Evolutionary conservation across 2,113 vertebrate species (phyloP).

Genomic region (Gnathonemus echidnorhynchus): DNA sequence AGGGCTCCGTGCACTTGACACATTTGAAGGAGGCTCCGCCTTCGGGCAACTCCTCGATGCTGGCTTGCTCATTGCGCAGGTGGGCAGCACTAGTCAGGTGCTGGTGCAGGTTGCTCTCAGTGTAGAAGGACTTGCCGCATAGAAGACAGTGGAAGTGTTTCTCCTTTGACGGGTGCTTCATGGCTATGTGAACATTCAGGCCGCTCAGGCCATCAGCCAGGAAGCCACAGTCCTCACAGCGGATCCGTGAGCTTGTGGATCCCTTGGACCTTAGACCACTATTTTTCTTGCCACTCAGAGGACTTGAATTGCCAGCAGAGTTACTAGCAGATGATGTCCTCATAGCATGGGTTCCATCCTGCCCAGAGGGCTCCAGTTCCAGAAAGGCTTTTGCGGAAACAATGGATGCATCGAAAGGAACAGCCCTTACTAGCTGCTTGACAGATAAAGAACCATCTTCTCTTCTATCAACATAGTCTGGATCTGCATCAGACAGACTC

Average conservation of each 20-base stretch:
- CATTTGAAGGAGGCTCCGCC: constrained; percentile 91
- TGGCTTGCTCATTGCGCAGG: constrained; percentile 83
- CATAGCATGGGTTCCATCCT: constrained; percentile 47
- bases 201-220: constrained; percentile 90
- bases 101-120: constrained; percentile 93
- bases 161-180: constrained; percentile 96
- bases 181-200: constrained; percentile 94
- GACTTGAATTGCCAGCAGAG: constrained; percentile 20
- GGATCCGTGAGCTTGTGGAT: constrained; percentile 62
- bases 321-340: constrained; percentile 39
- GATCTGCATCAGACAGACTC: constrained; percentile 42
- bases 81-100: constrained; percentile 89
- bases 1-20: constrained; percentile 88
- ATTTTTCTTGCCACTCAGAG: constrained; percentile 46
- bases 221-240: constrained; percentile 95
- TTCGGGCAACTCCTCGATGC: constrained; percentile 85
- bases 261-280: constrained; percentile 32
- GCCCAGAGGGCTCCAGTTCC: constrained; percentile 53
- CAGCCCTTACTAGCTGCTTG: constrained; percentile 43
- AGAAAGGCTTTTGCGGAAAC: constrained; percentile 68
- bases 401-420: constrained; percentile 80
- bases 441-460: constrained; percentile 25
- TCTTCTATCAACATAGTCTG: constrained; percentile 25
- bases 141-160: constrained; percentile 93
- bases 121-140: constrained; percentile 96